Evolutionary conservation across 2,113 vertebrate genomes (phyloP).

Genomic region (Hoplias malabaricus): DNA sequence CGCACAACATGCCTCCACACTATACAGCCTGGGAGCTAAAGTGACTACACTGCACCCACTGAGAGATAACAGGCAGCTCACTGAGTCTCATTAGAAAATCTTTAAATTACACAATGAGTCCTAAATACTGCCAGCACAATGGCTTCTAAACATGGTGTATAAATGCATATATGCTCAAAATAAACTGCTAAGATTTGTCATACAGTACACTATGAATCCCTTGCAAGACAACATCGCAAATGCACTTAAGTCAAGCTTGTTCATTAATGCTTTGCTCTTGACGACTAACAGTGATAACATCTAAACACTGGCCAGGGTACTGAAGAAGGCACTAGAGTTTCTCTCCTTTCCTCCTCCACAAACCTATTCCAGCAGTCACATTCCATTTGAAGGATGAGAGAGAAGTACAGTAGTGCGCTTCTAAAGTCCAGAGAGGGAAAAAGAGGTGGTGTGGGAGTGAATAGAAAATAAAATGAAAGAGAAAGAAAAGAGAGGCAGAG

Average conservation of each 20-base stretch:
- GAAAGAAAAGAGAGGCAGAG: constrained; percentile 9
- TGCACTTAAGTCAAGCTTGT: neutral
- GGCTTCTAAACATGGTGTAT: constrained; percentile 12
- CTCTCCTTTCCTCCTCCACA: neutral
- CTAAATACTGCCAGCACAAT: constrained; percentile 22
- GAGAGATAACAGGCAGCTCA: neutral
- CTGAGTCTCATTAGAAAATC: constrained; percentile 32
- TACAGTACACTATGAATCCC: neutral
- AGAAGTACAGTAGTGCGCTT: constrained; percentile 14
- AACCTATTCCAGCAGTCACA: constrained; percentile 26
- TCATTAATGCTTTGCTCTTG: neutral
- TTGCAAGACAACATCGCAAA: neutral
- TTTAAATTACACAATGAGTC: constrained; percentile 30
- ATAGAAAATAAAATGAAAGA: neutral
- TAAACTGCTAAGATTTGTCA: neutral
- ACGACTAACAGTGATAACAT: neutral
- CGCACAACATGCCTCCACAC: constrained; percentile 12
- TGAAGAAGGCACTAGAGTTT: neutral
- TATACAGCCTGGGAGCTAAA: constrained; percentile 20
- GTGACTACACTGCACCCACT: neutral
- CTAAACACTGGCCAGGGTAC: neutral
- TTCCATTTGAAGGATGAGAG: constrained; percentile 23
- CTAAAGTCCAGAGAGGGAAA: constrained; percentile 28
- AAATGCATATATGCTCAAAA: constrained; percentile 5
- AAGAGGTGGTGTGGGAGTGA: neutral